These are phyloP conservation scores for Polyommatus icarus DNA, from an alignment of 2,888 invertebrate species.

Conservation along the genomic window DNA sequence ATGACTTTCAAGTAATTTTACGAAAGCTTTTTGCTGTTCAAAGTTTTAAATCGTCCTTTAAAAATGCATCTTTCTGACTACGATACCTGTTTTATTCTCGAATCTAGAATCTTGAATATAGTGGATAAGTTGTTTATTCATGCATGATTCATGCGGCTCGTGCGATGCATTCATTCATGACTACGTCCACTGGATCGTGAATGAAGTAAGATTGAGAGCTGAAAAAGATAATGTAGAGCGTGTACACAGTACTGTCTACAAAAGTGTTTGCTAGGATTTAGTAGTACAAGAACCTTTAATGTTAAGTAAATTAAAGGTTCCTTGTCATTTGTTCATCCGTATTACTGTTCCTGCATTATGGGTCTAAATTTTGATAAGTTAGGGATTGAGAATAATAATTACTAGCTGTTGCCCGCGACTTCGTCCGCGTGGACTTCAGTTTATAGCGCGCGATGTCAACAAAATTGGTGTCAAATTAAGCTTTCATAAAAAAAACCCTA, in stretches of 20 bases:
- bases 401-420: no score
- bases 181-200: background rate
- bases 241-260: background rate
- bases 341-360: no score
- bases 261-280: background rate
- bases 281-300: no score
- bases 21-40: no score
- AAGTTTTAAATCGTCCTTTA: background rate
- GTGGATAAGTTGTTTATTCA: slow-evolving; percentile 6
- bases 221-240: background rate
- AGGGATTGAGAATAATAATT: background rate
- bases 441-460: no score
- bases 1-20: no score
- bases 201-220: background rate
- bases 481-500: no score
- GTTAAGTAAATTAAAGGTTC: no score
- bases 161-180: slow-evolving; percentile 2
- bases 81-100: background rate
- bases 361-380: no score
- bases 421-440: no score
- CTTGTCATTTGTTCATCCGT: no score
- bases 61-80: background rate
- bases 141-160: background rate
- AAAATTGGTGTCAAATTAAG: no score
- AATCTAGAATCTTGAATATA: background rate